Conservation (phyloP, 2,797 vertebrate genomes). For the Dryobates pubescens region DNA sequence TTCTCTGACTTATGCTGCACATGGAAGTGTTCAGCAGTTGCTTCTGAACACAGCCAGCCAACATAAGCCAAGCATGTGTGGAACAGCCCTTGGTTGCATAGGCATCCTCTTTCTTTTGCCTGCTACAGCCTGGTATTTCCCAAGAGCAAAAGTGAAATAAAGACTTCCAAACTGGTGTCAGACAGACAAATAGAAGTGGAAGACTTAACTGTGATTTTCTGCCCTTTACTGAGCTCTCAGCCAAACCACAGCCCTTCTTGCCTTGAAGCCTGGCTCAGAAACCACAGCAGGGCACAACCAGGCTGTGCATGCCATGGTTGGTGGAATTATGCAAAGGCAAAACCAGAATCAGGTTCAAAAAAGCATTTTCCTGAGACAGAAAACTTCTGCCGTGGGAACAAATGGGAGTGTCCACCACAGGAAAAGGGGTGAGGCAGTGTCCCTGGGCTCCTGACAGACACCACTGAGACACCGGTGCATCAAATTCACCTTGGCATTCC, state of each 20-base stretch:
- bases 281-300: neutral
- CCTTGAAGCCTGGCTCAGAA: neutral
- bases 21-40: neutral
- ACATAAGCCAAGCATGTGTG: neutral
- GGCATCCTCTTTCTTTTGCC: neutral
- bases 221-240: neutral
- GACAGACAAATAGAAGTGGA: neutral
- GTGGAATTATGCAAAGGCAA: neutral
- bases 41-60: neutral
- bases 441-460: neutral
- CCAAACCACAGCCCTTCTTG: conserved; percentile 4
- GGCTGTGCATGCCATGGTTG: fast-evolving
- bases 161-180: neutral
- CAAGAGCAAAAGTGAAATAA: neutral
- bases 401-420: neutral
- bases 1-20: neutral
- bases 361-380: neutral
- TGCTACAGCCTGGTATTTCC: neutral
- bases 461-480: fast-evolving
- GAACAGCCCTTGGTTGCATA: neutral
- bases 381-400: neutral
- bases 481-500: neutral
- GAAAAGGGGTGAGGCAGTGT: neutral
- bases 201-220: neutral
- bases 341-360: neutral